Evolutionary conservation across 1,140 invertebrate genomes (phyloP), one percentile per base, ranked within the genome.

Genomic region (Drosophila ananassae): DNA sequence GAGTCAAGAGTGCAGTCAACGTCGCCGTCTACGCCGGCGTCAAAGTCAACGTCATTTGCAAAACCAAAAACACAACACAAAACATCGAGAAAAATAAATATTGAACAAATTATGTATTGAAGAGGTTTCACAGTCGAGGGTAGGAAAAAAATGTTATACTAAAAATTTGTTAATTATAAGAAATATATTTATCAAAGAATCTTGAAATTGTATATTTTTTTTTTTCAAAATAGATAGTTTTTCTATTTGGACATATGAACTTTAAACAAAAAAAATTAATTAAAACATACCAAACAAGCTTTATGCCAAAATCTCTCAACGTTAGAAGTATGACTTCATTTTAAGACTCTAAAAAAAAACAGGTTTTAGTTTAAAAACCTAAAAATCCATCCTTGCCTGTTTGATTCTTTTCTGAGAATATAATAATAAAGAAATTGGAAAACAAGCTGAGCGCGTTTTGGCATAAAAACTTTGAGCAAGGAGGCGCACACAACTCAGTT

Each of bases 391-490:
- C 55, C 73, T 13, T 13, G 7, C 22, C 57, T 85, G 81, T 84
- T 30, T 6, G 67, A n/a, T 52, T 62, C 48, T 59, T 37, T 37
- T 64, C 44, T 66, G 62, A 73, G 48, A 46, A 62, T 66, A 84
- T 79, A 84, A 83, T 68, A 83, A 85, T 82, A 82, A 82, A 82
- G 78, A 85, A 87, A 87, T 81, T 82, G 82, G 81, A 53, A 44
- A 52, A 87, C 73, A 71, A 87, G 56, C 78, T 62, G 74, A 55
- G 68, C 64, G 69, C 58, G 48, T 67, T 44, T 85, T 77, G 62
- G 68, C 78, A 85, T 85, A 89, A 84, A 84, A 84, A 85, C 82
- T 72, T 85, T 76, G 74, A 75, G 82, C 75, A 89, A 89, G 83
- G 78, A 89, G 82, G 74, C 82, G 87, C 79, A 62, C 68, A 68